These are phyloP conservation scores for Megastigmus dorsalis DNA, from an alignment of 2,888 invertebrate species.

Conservation along the genomic window DNA sequence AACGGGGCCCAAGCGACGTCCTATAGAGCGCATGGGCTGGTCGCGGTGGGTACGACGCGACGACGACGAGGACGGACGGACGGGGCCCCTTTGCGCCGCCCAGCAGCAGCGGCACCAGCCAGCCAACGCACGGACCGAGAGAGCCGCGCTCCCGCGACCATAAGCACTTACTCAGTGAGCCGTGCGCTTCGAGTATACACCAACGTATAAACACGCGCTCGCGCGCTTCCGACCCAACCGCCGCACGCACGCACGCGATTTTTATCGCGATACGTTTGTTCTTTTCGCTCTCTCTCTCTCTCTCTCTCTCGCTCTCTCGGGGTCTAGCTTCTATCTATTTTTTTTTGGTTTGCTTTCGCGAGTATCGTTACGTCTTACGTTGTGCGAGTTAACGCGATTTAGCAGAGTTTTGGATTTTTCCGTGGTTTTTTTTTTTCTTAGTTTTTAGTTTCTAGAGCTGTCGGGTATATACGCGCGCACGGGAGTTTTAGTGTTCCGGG, in stretches of 20 bases:
- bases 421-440: background rate
- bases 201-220: background rate
- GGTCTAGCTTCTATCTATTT: no score
- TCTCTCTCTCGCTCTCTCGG: background rate
- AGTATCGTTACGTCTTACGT: no score
- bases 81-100: background rate
- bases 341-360: background rate
- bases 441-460: background rate
- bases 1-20: constrained; percentile 48
- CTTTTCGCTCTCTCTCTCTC: background rate
- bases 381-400: no score
- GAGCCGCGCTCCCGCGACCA: constrained; percentile 15
- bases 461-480: no score
- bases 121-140: no score
- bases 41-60: no score
- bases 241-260: background rate
- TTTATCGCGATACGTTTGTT: background rate
- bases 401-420: background rate
- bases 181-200: constrained; percentile 44
- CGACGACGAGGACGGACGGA: background rate
- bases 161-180: constrained; percentile 49
- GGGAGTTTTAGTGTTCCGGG: constrained; percentile 24
- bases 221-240: no score
- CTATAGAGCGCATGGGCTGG: no score
- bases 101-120: no score